Percentiles rank a stretch among this genome's conserved stretches.
phyloP scores from a whole-genome alignment of 1,140 invertebrate species.

The Coenobita brevimanus region DNA sequence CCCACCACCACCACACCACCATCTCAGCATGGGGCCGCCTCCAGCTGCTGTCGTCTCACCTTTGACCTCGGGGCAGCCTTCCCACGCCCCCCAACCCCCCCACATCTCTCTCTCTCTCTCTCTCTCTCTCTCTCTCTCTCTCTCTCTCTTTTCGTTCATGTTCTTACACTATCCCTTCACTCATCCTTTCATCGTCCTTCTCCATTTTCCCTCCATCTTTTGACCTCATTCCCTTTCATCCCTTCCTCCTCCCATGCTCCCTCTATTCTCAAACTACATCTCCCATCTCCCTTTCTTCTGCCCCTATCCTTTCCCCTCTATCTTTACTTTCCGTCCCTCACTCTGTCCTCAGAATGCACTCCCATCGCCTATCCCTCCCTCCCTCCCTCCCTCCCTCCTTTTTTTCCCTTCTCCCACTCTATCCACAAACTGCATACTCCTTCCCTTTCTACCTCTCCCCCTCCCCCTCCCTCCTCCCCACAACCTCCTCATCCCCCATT shows the following conservation, averaged over 20 bases:
- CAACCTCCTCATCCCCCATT: not conserved
- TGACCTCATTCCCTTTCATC: not conserved
- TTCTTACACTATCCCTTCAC: not conserved
- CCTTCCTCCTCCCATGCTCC: not conserved
- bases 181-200: not conserved
- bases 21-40: too few species aligned
- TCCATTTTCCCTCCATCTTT: not conserved
- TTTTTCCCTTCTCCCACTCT: not conserved
- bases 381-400: not conserved
- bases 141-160: slow-evolving; percentile 3
- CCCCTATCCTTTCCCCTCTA: too few species aligned
- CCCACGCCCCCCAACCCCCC: not conserved
- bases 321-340: too few species aligned
- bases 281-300: too few species aligned
- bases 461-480: slow-evolving; percentile 1
- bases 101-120: not conserved
- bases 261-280: not conserved
- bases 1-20: not conserved
- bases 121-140: not conserved
- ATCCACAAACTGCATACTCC: too few species aligned
- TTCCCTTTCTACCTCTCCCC: slow-evolving; percentile 8
- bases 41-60: not conserved
- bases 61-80: too few species aligned
- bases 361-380: too few species aligned
- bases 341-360: too few species aligned